Percentiles rank a stretch among this genome's conserved stretches.
These are phyloP conservation scores for Macroteleia sp. DNA, from an alignment of 2,888 invertebrate species.

Conservation along the genomic window DNA sequence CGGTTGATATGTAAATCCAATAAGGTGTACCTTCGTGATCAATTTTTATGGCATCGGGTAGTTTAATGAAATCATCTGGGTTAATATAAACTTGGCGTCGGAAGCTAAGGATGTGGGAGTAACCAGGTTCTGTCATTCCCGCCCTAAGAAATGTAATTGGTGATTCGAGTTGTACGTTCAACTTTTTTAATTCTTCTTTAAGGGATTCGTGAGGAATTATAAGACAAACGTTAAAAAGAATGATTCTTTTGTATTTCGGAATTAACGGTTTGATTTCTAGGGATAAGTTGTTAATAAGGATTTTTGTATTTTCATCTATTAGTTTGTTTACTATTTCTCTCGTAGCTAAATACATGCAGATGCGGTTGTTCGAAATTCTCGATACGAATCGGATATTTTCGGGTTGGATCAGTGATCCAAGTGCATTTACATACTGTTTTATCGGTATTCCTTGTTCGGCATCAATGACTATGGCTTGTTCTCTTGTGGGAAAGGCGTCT, in stretches of 20 bases:
- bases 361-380: conserved; percentile 37
- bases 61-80: conserved; percentile 5
- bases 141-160: conserved; percentile 23
- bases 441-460: conserved; percentile 16
- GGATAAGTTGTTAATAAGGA: conserved; percentile 23
- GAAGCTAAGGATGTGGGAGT: conserved; percentile 32
- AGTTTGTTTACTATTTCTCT: conserved; percentile 8
- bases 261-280: conserved; percentile 21
- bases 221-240: conserved; percentile 69
- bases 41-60: conserved; percentile 5
- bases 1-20: not conserved
- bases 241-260: conserved; percentile 10
- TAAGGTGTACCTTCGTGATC: not conserved
- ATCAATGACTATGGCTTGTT: conserved; percentile 44
- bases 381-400: conserved; percentile 32
- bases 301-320: conserved; percentile 13
- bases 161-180: conserved; percentile 2
- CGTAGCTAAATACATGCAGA: conserved; percentile 40
- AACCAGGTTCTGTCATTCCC: conserved; percentile 18
- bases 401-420: conserved; percentile 21
- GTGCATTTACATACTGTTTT: conserved; percentile 30
- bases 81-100: conserved; percentile 20
- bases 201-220: conserved; percentile 27
- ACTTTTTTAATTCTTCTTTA: conserved; percentile 35
- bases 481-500: conserved; percentile 35